These are phyloP conservation scores for Sardinella longiceps DNA, from an alignment of 2,797 vertebrate genomes.

Conservation along the genomic window DNA sequence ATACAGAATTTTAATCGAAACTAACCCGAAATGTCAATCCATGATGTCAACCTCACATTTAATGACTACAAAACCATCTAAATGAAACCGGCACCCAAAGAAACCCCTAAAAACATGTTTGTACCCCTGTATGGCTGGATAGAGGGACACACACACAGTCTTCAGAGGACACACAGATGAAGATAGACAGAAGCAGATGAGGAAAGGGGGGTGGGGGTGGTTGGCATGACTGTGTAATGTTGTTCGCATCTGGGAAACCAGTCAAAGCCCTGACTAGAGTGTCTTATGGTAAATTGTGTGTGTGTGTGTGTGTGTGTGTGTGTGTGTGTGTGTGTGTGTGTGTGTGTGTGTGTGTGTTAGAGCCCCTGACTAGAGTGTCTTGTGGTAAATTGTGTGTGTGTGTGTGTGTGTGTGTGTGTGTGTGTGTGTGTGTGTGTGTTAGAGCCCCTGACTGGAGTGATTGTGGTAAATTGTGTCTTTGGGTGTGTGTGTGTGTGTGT, in stretches of 20 bases:
- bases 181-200: conserved; percentile 60
- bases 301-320: conserved; percentile 6
- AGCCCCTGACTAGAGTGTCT: background rate
- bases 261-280: conserved; percentile 49
- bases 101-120: background rate
- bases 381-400: background rate
- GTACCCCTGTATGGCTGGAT: conserved; percentile 5
- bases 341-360: background rate
- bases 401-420: background rate
- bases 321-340: conserved; percentile 18
- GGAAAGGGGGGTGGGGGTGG: conserved; percentile 27
- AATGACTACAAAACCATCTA: no score
- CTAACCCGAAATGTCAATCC: no score
- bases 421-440: no score
- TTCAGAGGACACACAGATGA: conserved; percentile 32
- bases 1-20: no score
- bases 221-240: no score
- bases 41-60: no score
- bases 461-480: no score
- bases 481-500: background rate
- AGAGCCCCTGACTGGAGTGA: no score
- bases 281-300: conserved; percentile 46
- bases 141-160: background rate
- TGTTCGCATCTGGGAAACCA: conserved; percentile 61
- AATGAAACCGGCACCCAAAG: no score